Conservation (phyloP, 2,888 invertebrate genomes). For the Colletes collaris region DNA sequence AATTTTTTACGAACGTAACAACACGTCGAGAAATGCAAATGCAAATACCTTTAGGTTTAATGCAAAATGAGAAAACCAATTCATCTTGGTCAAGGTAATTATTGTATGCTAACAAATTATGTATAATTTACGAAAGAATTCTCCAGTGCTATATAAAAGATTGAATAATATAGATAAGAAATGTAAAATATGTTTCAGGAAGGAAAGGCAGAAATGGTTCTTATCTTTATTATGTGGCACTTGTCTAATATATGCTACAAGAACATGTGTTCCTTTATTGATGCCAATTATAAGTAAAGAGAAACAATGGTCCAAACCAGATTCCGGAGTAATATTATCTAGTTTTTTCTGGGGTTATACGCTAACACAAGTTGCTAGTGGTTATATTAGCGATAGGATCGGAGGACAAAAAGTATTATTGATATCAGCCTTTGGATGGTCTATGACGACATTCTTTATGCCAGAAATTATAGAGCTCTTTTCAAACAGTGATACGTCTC, state of each 20-base stretch:
- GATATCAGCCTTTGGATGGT: constrained; percentile 86
- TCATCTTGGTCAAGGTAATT: constrained; percentile 65
- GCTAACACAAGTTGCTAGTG: constrained; percentile 86
- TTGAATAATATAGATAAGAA: not conserved
- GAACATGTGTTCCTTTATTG: constrained; percentile 88
- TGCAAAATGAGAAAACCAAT: constrained; percentile 58
- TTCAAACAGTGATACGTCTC: constrained; percentile 83
- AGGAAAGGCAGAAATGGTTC: constrained; percentile 86
- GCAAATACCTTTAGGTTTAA: constrained; percentile 49
- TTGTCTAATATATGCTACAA: constrained; percentile 87
- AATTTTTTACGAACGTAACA: constrained; percentile 5
- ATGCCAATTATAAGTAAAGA: constrained; percentile 87
- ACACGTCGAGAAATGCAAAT: constrained; percentile 52
- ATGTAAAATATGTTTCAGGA: constrained; percentile 74
- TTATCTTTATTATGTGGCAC: constrained; percentile 86
- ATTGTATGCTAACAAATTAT: not conserved
- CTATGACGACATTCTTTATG: constrained; percentile 84
- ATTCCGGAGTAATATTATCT: constrained; percentile 88
- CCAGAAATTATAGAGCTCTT: constrained; percentile 84
- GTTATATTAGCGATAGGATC: constrained; percentile 85
- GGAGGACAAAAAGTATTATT: constrained; percentile 88
- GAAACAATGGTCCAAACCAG: constrained; percentile 88
- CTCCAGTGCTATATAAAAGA: not conserved
- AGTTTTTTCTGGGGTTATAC: constrained; percentile 91
- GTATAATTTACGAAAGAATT: not conserved